A percentile compares a stretch with the other conserved stretches of the same genome.
These are phyloP conservation scores for Brachyhypopomus occidentalis DNA, from an alignment of 2,113 vertebrate genomes.

Conservation along the genomic window DNA sequence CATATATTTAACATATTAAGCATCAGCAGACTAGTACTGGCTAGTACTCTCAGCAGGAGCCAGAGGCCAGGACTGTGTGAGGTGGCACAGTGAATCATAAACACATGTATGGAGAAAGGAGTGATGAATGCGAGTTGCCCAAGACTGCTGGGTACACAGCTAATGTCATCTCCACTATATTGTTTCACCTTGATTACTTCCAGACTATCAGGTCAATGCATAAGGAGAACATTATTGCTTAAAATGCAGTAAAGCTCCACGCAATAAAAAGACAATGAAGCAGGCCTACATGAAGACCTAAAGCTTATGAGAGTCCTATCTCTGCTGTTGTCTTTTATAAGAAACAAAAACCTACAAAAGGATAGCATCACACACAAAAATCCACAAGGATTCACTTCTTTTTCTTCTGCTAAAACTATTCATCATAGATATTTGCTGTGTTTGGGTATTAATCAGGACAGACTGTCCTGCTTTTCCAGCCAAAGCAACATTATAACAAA, in stretches of 20 bases:
- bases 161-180: background rate
- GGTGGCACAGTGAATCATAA: background rate
- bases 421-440: slow-evolving; percentile 16
- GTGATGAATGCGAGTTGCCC: background rate
- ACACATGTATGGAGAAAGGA: background rate
- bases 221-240: background rate
- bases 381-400: background rate
- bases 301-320: too few species aligned
- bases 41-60: background rate
- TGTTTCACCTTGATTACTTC: background rate
- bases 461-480: background rate
- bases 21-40: background rate
- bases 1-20: background rate
- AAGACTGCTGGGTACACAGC: background rate
- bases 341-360: too few species aligned
- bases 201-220: background rate
- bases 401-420: background rate
- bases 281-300: too few species aligned
- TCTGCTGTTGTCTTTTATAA: too few species aligned
- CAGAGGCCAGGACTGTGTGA: background rate
- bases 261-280: too few species aligned
- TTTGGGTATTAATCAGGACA: background rate
- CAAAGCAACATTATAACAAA: slow-evolving; percentile 18
- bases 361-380: background rate
- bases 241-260: too few species aligned